Base-by-base conservation (phyloP, 30 jellyfish, hydroid and myxozoan genomes). In the Nemopilema nomurai region DNA sequence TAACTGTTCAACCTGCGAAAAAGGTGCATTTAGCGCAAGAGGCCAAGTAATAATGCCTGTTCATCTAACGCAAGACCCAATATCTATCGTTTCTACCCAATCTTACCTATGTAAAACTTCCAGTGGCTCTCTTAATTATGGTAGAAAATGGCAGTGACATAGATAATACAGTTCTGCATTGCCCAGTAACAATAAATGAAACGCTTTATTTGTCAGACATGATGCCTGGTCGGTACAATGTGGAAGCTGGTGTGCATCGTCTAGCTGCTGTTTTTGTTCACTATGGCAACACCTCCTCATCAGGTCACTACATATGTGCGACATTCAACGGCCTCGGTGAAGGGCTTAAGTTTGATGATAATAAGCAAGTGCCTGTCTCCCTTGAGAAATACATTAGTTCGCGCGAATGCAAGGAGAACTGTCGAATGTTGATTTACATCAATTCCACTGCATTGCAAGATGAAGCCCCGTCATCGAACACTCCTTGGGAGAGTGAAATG, bases 261-360 rank as follows among this genome's bases (percentile, higher is more conserved):
- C 19, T 68, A 20, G 51, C 51, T 18, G 79, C 79, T n/a, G 79
- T 68, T n/a, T 19, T 68, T 41, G 57, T 41, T n/a, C 72, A 63
- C 18, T 6, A 63, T 63, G 72, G 72, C 18, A n/a, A 63, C 26
- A 19, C 72, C 4, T 3, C 29, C 29, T 1, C 8, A 18, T n/a
- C n/a, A 1, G 72, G 72, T 63, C 72, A 63, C n/a, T 63, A 63
- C 72, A 63, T 1, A 8, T 63, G 29, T 18, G 72, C 18, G 6
- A n/a, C 18, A 63, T 63, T 63, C n/a, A 63, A 63, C 18, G 72
- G 18, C n/a, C 72, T 19, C 29, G 72, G 72, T n/a, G 72, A 63
- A 63, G 72, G 72, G 4, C 26, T 63, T 3, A 24, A 63, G n/a
- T 63, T 63, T 63, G 29, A 63, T 18, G 72, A 63, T 24, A 18